Conservation (phyloP, 2,113 vertebrate species). For the Tragelaphus imberbis region DNA sequence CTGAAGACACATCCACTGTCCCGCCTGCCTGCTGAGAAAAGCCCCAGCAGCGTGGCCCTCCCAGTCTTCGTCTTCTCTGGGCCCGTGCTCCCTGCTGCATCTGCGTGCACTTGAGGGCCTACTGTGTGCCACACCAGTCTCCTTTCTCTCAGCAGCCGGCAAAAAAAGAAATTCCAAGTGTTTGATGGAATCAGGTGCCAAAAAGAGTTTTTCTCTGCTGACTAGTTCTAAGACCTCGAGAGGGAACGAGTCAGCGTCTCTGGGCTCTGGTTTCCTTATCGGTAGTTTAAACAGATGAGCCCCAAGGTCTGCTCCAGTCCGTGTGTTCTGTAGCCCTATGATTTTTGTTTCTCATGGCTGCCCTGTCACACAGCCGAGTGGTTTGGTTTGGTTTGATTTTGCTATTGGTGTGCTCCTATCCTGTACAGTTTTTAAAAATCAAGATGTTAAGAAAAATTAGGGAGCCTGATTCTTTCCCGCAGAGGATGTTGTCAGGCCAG, state of each 20-base stretch:
- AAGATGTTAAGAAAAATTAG: slow-evolving; percentile 12
- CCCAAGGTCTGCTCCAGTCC: neutral
- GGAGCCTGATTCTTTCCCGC: slow-evolving; percentile 22
- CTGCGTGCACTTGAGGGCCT: neutral
- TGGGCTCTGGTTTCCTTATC: slow-evolving; percentile 17
- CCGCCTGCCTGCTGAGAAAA: slow-evolving; percentile 11
- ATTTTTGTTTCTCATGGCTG: neutral
- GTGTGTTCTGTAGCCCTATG: neutral
- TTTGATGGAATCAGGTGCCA: neutral
- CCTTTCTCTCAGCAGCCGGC: neutral
- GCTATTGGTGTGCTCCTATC: neutral
- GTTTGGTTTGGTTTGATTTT: neutral
- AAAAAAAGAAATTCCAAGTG: neutral
- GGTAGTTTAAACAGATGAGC: slow-evolving; percentile 18
- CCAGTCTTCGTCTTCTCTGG: neutral
- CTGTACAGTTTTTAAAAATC: neutral
- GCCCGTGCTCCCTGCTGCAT: neutral
- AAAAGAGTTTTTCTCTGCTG: neutral
- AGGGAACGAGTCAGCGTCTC: slow-evolving; percentile 26
- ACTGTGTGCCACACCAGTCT: slow-evolving; percentile 14
- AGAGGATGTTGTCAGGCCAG: slow-evolving; percentile 34
- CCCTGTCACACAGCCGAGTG: neutral
- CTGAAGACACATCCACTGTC: slow-evolving; percentile 37
- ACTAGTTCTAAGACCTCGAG: neutral
- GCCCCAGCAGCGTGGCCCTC: neutral